phyloP scores from a whole-genome alignment of 2,797 vertebrate genomes.

The Mormyrus proboscirostris region DNA sequence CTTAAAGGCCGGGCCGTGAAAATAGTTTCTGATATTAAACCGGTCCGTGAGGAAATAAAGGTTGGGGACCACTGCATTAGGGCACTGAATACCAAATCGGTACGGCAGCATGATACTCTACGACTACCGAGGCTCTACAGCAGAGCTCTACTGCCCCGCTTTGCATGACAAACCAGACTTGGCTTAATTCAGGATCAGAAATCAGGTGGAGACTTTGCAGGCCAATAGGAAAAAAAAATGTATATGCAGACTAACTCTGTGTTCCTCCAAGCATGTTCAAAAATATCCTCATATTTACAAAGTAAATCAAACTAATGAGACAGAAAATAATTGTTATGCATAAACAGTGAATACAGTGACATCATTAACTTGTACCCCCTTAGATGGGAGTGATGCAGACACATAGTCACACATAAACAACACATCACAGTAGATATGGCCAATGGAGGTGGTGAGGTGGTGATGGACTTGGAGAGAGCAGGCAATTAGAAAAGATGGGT shows the following conservation, averaged over 20 bases:
- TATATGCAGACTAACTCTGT: background rate
- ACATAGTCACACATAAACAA: background rate
- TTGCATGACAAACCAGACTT: background rate
- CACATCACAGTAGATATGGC: background rate
- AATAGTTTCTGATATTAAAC: too few species aligned
- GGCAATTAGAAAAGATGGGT: background rate
- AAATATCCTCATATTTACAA: background rate
- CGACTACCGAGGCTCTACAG: background rate
- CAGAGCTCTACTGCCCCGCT: background rate
- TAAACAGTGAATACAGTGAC: background rate
- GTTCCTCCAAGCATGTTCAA: background rate
- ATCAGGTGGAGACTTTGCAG: background rate
- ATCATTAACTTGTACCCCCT: background rate
- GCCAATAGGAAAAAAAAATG: background rate
- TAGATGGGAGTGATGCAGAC: background rate
- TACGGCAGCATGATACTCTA: background rate
- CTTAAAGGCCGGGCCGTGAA: too few species aligned
- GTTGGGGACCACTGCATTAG: too few species aligned
- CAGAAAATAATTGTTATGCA: background rate
- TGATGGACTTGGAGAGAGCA: background rate
- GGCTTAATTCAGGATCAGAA: background rate
- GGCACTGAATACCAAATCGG: too few species aligned
- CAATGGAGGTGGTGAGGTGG: background rate
- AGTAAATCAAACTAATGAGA: background rate
- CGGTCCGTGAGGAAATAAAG: too few species aligned